Conservation (phyloP, 2,797 vertebrate genomes). For the Muscicapa comitata region DNA sequence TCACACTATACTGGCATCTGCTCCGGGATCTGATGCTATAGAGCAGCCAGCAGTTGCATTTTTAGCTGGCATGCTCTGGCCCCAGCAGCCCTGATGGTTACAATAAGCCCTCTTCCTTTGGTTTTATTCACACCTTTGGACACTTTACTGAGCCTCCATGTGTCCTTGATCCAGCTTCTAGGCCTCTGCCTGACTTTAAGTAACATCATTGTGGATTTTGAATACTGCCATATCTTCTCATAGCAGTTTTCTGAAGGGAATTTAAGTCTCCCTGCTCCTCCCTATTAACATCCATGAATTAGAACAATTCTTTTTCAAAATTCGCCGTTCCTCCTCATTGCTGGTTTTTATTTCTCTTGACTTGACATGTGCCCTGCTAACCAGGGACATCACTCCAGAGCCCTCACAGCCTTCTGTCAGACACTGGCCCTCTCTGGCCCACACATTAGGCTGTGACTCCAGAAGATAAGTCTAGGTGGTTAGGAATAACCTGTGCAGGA, state of each 20-base stretch:
- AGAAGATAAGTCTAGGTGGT: not conserved
- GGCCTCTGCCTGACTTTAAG: not conserved
- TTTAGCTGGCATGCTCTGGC: not conserved
- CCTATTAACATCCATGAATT: not conserved
- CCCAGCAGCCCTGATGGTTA: not conserved
- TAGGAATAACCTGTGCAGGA: not conserved
- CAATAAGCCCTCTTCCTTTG: not conserved
- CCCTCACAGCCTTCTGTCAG: not conserved
- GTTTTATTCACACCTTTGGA: not conserved
- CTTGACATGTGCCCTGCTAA: not conserved
- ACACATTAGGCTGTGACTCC: not conserved
- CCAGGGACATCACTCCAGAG: fast-evolving
- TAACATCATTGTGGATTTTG: not conserved
- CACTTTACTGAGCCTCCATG: not conserved
- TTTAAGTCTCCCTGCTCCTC: not conserved
- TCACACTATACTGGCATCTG: not conserved
- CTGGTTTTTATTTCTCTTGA: not conserved
- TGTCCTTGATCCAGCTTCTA: not conserved
- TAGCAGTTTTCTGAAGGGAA: not conserved
- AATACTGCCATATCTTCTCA: not conserved
- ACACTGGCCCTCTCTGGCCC: not conserved
- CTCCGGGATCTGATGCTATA: not conserved
- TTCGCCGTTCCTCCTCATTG: not conserved
- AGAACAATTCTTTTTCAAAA: not conserved
- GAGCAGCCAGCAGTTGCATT: not conserved